These are phyloP conservation scores for Blera fallax DNA, from an alignment of 2,888 invertebrate species.

Conservation along the genomic window DNA sequence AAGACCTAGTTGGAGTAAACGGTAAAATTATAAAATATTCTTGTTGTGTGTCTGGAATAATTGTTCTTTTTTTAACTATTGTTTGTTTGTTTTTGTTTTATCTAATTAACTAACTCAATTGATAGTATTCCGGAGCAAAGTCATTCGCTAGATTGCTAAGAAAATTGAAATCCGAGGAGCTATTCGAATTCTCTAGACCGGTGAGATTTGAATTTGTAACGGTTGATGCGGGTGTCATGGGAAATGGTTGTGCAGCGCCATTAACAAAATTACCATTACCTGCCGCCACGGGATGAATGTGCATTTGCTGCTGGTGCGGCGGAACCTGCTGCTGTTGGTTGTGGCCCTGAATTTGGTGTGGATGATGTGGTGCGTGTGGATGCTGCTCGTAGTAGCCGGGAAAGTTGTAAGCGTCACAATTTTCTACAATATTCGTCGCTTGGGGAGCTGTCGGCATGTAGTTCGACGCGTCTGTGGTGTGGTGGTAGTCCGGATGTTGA, in stretches of 20 bases:
- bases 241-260: conserved; percentile 73
- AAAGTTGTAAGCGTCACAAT: conserved; percentile 78
- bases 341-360: conserved; percentile 81
- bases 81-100: conserved; percentile 66
- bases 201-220: conserved; percentile 85
- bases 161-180: conserved; percentile 97
- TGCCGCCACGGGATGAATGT: conserved; percentile 74
- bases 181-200: conserved; percentile 91
- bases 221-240: conserved; percentile 60
- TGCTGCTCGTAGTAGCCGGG: conserved; percentile 77
- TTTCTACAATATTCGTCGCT: conserved; percentile 76
- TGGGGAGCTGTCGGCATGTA: conserved; percentile 60
- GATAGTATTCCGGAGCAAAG: conserved; percentile 95
- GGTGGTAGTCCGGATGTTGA: conserved; percentile 66
- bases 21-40: conserved; percentile 38
- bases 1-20: conserved; percentile 42
- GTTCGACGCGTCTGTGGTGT: conserved; percentile 30
- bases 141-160: conserved; percentile 95
- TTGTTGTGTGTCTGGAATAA: conserved; percentile 72
- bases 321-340: conserved; percentile 78
- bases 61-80: conserved; percentile 65
- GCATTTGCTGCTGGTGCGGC: conserved; percentile 82
- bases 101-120: conserved; percentile 81
- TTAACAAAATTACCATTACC: conserved; percentile 72
- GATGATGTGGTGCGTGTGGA: conserved; percentile 79